These are phyloP conservation scores for Alces alces DNA, from an alignment of 2,113 vertebrate genomes.

Conservation along the genomic window DNA sequence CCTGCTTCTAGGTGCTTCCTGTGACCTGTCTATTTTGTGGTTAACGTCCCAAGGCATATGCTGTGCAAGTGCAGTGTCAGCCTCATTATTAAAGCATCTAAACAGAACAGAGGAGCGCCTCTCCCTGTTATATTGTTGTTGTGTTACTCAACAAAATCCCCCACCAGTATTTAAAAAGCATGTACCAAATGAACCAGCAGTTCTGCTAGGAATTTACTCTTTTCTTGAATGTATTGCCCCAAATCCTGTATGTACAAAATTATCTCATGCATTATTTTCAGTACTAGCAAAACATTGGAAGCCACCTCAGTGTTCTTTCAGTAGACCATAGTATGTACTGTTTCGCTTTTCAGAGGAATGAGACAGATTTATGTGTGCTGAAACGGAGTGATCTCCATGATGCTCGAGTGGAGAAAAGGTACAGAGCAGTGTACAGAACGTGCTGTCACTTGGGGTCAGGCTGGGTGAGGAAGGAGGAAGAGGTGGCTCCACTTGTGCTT, in stretches of 20 bases:
- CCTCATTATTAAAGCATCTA: not conserved
- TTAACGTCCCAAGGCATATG: not conserved
- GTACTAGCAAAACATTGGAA: not conserved
- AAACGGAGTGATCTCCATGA: not conserved
- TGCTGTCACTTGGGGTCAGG: not conserved
- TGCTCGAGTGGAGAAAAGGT: not conserved
- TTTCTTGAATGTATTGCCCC: not conserved
- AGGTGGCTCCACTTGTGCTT: fast-evolving
- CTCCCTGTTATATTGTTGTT: not conserved
- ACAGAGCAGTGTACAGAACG: not conserved
- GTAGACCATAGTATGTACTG: not conserved
- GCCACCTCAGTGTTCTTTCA: not conserved
- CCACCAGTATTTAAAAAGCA: not conserved
- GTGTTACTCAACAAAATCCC: not conserved
- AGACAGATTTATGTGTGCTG: not conserved
- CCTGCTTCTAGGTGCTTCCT: not conserved
- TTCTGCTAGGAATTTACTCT: not conserved
- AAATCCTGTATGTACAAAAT: not conserved
- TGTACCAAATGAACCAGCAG: not conserved
- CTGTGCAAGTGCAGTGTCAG: not conserved
- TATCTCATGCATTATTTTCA: not conserved
- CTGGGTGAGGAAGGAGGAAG: fast-evolving
- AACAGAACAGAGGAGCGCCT: not conserved
- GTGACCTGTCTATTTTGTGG: not conserved
- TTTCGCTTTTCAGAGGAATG: not conserved